Base-by-base conservation (phyloP, 2,113 vertebrate species). In the Sisor rabdophorus region DNA sequence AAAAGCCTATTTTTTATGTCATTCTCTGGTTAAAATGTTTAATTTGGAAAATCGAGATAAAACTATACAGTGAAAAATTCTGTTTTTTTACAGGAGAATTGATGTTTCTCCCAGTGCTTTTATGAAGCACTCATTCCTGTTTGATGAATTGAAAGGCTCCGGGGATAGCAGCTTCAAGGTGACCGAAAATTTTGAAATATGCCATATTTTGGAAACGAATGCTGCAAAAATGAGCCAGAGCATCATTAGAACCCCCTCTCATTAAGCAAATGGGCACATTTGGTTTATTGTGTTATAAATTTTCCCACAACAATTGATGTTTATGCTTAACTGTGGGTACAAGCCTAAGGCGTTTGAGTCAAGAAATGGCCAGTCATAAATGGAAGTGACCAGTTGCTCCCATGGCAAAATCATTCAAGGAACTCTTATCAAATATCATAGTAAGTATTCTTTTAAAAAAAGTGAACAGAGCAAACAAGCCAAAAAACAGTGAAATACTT, bases 41-140 rank as follows among this genome's bases (percentile, higher is more conserved):
- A 36, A 36, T 36, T 36, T 2, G 2, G 6, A 36, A 36, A 36
- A 36, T 36, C 32, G 6, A 36, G 32, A 36, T 53, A 50, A 22
- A 71, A 78, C 17, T 24, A 7, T 7, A 0, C 6, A 17, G 17
- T 52, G 53, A 60, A 30, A 22, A 13, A 54, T 63, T 30, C 64
- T 26, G 47, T 30, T 9, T 56, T 1, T 74, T 79, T 71, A 67
- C 86, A 98, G 97, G 94, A 93, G 95, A 93, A 98, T 99, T 92
- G 97, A 99, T 93, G 96, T 99, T 93, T 98, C 96, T 91, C 96
- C 95, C 87, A 98, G 97, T 95, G 95, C 95, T 91, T 98, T 98
- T 95, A 97, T 94, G 94, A 98, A 97, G 90, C 95, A 97, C 92
- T 92, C 95, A 89, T 95, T 96, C 87, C 89, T 95, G 90, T 97